Evolutionary conservation across 2,113 vertebrate species (phyloP).

Genomic region (Choloepus hoffmanni): DNA sequence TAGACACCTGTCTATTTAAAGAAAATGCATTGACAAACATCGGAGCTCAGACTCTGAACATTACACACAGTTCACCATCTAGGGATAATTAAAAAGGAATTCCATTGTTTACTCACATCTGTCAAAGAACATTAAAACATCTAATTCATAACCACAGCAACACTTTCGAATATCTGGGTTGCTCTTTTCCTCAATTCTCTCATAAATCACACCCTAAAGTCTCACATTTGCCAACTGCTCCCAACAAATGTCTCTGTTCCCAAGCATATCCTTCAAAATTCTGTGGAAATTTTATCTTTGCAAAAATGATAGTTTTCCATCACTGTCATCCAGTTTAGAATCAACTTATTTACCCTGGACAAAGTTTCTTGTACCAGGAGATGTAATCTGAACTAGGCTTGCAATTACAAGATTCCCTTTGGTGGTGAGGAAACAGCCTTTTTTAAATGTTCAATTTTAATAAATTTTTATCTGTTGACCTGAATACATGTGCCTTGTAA

Average conservation of each 20-base stretch:
- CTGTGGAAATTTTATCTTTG: slow-evolving; percentile 29
- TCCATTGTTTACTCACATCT: slow-evolving; percentile 59
- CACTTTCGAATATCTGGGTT: not conserved
- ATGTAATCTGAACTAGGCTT: not conserved
- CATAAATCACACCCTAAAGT: slow-evolving; percentile 52
- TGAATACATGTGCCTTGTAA: not conserved
- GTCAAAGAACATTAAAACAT: slow-evolving; percentile 60
- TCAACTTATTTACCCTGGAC: not conserved
- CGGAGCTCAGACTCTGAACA: not conserved
- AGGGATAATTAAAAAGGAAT: slow-evolving; percentile 66
- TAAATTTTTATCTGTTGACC: not conserved
- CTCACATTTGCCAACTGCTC: slow-evolving; percentile 19
- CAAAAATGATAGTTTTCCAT: not conserved
- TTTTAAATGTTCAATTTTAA: not conserved
- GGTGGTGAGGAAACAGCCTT: not conserved
- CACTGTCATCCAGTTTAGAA: not conserved
- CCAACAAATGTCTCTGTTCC: not conserved
- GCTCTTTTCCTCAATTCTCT: not conserved
- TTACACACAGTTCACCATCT: not conserved
- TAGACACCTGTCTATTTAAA: slow-evolving; percentile 48
- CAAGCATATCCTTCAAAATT: not conserved
- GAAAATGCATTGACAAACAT: slow-evolving; percentile 56
- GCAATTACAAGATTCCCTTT: not conserved
- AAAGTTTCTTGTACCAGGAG: not conserved
- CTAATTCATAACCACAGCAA: slow-evolving; percentile 62